These are phyloP conservation scores for Orthosia gracilis DNA, from an alignment of 2,888 invertebrate species.

Conservation along the genomic window DNA sequence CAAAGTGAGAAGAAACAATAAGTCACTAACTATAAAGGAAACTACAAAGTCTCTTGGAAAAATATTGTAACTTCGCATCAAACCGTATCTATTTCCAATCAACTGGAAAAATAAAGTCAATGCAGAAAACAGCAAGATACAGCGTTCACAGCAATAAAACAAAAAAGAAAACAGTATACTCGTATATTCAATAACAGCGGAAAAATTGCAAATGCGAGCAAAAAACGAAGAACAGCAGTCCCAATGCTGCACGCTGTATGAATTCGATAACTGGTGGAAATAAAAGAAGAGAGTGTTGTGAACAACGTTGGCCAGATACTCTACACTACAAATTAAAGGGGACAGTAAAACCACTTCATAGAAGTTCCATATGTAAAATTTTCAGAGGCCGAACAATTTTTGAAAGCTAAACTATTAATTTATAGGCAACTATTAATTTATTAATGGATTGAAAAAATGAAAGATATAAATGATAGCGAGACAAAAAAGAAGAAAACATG, in stretches of 20 bases:
- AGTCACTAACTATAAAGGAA: neutral
- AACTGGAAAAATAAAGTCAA: slow-evolving; percentile 4
- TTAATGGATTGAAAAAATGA: no score
- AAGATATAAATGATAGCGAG: no score
- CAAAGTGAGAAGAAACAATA: no score
- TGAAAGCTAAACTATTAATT: no score
- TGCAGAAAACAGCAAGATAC: slow-evolving; percentile 17
- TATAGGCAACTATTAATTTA: no score
- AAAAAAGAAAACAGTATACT: slow-evolving; percentile 25
- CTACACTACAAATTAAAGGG: slow-evolving; percentile 7
- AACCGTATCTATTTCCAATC: neutral
- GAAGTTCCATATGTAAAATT: neutral
- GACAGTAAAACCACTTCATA: neutral
- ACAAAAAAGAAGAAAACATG: no score
- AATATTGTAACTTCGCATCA: neutral
- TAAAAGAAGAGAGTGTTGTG: slow-evolving; percentile 28
- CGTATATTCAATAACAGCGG: slow-evolving; percentile 34
- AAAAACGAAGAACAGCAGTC: slow-evolving; percentile 5
- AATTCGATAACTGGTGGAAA: slow-evolving; percentile 38
- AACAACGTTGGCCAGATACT: slow-evolving; percentile 40
- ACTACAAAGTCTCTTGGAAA: neutral
- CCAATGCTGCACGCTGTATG: slow-evolving; percentile 22
- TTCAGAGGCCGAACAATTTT: neutral
- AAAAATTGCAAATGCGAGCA: slow-evolving; percentile 22
- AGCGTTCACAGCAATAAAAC: slow-evolving; percentile 3